These are phyloP conservation scores for Tretioscincus oriximinensis DNA, from an alignment of 2,113 vertebrate species.

Conservation along the genomic window DNA sequence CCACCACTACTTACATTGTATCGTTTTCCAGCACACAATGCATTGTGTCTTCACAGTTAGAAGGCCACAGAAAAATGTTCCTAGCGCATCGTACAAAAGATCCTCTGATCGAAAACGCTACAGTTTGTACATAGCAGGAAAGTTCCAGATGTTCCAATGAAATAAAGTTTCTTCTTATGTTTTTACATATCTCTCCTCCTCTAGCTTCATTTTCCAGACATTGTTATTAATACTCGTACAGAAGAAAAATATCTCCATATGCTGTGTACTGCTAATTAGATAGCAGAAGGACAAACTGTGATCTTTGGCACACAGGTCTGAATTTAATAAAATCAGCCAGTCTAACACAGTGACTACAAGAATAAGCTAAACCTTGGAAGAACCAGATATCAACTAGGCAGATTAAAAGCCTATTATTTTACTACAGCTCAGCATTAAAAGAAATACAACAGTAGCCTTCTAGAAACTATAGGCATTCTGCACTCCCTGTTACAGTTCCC, in stretches of 20 bases:
- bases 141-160: fast-evolving
- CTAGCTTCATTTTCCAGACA: not conserved
- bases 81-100: not conserved
- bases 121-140: not conserved
- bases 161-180: not conserved
- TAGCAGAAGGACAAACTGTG: not conserved
- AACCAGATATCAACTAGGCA: not conserved
- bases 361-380: not conserved
- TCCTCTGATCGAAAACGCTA: not conserved
- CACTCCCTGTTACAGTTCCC: too few species aligned
- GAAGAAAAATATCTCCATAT: not conserved
- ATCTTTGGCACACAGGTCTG: not conserved
- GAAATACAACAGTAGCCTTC: not conserved
- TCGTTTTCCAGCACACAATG: slow-evolving; percentile 27
- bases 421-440: not conserved
- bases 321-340: not conserved
- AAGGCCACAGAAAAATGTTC: slow-evolving; percentile 36
- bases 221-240: not conserved
- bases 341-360: too few species aligned
- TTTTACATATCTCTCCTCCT: not conserved
- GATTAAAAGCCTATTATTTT: not conserved
- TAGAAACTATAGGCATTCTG: too few species aligned
- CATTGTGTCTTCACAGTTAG: slow-evolving; percentile 22
- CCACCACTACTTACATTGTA: slow-evolving; percentile 13
- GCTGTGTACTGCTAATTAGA: not conserved